Conservation (phyloP, 2,797 vertebrate species). For the Eremophila alpestris region DNA sequence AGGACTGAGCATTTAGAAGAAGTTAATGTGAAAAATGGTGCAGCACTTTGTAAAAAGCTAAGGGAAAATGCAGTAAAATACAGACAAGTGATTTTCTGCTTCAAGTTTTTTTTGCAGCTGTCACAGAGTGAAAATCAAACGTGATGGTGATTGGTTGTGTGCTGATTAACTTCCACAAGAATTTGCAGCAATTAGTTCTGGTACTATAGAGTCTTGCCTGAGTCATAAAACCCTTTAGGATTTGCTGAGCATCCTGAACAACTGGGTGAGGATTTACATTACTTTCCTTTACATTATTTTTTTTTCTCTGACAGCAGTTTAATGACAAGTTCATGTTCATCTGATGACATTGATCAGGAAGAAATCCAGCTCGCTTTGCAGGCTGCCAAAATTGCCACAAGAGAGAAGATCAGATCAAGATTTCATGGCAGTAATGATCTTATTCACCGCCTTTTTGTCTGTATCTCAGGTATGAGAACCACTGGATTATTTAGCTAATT, state of each 20-base stretch:
- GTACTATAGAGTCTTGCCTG: background rate
- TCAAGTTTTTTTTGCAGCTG: slow-evolving; percentile 15
- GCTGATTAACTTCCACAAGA: slow-evolving; percentile 9
- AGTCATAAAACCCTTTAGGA: slow-evolving; percentile 41
- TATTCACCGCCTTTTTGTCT: slow-evolving; percentile 97
- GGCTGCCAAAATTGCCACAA: slow-evolving; percentile 82
- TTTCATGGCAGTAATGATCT: slow-evolving; percentile 97
- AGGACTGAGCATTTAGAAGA: background rate
- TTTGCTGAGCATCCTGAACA: slow-evolving; percentile 14
- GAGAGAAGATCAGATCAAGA: slow-evolving; percentile 93
- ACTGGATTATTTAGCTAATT: background rate
- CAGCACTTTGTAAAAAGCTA: background rate
- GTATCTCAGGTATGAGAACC: slow-evolving; percentile 89
- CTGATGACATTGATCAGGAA: slow-evolving; percentile 83
- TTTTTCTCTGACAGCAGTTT: slow-evolving; percentile 74
- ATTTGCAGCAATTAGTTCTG: slow-evolving; percentile 35
- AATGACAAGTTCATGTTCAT: slow-evolving; percentile 81
- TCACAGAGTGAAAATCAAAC: background rate
- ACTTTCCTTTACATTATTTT: background rate
- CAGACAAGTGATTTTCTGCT: background rate
- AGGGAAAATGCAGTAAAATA: slow-evolving; percentile 7
- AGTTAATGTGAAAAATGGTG: background rate
- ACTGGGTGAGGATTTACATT: background rate
- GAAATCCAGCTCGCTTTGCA: slow-evolving; percentile 84
- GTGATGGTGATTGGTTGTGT: background rate